These are phyloP conservation scores for Lycaon pictus DNA, from an alignment of 2,113 vertebrate genomes.

Conservation along the genomic window DNA sequence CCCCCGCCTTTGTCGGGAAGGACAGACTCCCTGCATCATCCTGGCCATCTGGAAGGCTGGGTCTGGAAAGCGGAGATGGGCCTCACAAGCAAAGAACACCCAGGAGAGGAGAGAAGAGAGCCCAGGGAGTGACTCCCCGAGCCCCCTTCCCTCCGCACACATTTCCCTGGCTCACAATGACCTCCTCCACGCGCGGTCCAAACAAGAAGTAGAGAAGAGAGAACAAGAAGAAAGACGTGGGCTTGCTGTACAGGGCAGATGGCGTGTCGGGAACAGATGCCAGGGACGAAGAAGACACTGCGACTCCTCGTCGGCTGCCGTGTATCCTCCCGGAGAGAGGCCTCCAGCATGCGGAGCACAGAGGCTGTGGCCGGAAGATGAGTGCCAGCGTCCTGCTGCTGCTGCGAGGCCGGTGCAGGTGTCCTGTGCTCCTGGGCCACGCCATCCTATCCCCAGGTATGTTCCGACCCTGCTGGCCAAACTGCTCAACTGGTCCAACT, in stretches of 20 bases:
- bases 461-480: not conserved
- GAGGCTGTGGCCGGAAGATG: not conserved
- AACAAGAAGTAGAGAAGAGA: constrained; percentile 27
- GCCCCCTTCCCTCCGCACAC: not conserved
- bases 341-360: not conserved
- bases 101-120: fast-evolving
- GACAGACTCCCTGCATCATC: not conserved
- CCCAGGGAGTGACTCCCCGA: fast-evolving
- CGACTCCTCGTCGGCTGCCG: not conserved
- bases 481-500: fast-evolving
- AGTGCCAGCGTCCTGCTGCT: fast-evolving
- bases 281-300: constrained; percentile 52
- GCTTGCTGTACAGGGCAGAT: constrained; percentile 74
- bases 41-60: not conserved
- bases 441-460: fast-evolving
- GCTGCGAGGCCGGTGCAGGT: fast-evolving
- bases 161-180: not conserved
- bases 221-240: constrained; percentile 53
- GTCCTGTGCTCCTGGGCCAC: not conserved
- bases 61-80: not conserved
- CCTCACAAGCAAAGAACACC: no score
- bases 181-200: not conserved
- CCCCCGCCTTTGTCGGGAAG: not conserved
- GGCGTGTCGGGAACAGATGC: constrained; percentile 49
- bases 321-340: not conserved